These are phyloP conservation scores for Eurytoma californica DNA, from an alignment of 2,888 invertebrate species.

Conservation along the genomic window DNA sequence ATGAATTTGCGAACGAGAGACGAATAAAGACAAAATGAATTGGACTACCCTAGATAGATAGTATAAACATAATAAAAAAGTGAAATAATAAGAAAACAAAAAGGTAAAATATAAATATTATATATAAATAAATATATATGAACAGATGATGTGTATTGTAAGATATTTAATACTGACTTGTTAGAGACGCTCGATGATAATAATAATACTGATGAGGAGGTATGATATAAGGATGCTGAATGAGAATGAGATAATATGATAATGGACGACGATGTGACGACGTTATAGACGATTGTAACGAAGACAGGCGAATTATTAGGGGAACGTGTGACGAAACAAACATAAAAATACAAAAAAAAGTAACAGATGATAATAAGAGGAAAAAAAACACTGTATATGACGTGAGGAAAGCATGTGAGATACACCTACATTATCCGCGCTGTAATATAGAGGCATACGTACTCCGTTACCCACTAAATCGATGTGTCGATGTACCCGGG, in stretches of 20 bases:
- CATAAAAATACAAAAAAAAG: slow-evolving; percentile 28
- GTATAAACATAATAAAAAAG: slow-evolving; percentile 63
- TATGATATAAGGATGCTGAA: slow-evolving; percentile 51
- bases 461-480: slow-evolving; percentile 69
- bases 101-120: slow-evolving; percentile 66
- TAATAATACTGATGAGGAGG: slow-evolving; percentile 48
- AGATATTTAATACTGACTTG: slow-evolving; percentile 72
- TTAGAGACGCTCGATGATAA: slow-evolving; percentile 68
- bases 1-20: slow-evolving; percentile 41
- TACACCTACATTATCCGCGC: slow-evolving; percentile 67
- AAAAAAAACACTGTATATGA: slow-evolving; percentile 36
- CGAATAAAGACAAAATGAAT: slow-evolving; percentile 61
- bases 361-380: slow-evolving; percentile 32
- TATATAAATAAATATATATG: slow-evolving; percentile 67
- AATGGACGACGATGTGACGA: slow-evolving; percentile 57
- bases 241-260: slow-evolving; percentile 61
- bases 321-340: slow-evolving; percentile 3
- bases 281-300: slow-evolving; percentile 47
- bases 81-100: slow-evolving; percentile 57
- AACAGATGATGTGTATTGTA: slow-evolving; percentile 72
- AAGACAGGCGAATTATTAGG: slow-evolving; percentile 24
- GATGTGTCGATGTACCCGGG: slow-evolving; percentile 72
- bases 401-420: slow-evolving; percentile 41
- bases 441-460: slow-evolving; percentile 70
- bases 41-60: slow-evolving; percentile 71